Evolutionary conservation across 2,888 invertebrate species (phyloP).

Genomic region (Coenonympha glycerion): DNA sequence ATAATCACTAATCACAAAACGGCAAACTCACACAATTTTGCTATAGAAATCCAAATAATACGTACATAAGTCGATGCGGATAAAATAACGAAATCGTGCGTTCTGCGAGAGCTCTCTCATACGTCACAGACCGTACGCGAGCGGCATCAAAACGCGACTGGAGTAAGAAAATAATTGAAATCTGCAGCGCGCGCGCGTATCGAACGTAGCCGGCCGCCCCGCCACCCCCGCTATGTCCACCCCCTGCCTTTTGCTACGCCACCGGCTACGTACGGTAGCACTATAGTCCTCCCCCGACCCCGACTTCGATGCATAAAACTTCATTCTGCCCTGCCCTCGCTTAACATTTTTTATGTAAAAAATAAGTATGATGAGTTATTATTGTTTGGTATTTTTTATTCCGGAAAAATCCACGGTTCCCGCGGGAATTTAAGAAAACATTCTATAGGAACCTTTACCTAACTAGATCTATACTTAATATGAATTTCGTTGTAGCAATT

Average conservation of each 20-base stretch:
- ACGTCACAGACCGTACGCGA: slow-evolving; percentile 42
- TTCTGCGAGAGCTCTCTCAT: slow-evolving; percentile 49
- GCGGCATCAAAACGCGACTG: slow-evolving; percentile 65
- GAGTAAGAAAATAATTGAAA: slow-evolving; percentile 33
- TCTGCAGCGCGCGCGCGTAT: slow-evolving; percentile 71
- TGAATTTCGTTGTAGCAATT: too few species aligned
- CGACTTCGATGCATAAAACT: slow-evolving; percentile 24
- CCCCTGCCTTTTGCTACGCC: slow-evolving; percentile 49
- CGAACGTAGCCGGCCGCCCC: slow-evolving; percentile 58
- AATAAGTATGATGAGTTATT: neutral
- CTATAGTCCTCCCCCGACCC: slow-evolving; percentile 29
- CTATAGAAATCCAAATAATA: slow-evolving; percentile 32
- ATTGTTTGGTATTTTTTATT: too few species aligned
- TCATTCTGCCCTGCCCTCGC: slow-evolving; percentile 14
- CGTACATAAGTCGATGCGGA: slow-evolving; percentile 55
- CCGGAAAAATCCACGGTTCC: too few species aligned
- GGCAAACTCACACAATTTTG: neutral
- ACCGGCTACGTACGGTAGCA: slow-evolving; percentile 18
- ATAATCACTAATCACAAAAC: neutral
- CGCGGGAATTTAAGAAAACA: too few species aligned
- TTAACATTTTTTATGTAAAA: neutral
- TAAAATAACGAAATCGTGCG: slow-evolving; percentile 60
- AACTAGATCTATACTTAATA: too few species aligned
- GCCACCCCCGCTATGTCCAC: slow-evolving; percentile 55
- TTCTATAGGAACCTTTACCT: too few species aligned